Evolutionary conservation across 2,888 invertebrate species (phyloP).

Genomic region (Cepaea hortensis): DNA sequence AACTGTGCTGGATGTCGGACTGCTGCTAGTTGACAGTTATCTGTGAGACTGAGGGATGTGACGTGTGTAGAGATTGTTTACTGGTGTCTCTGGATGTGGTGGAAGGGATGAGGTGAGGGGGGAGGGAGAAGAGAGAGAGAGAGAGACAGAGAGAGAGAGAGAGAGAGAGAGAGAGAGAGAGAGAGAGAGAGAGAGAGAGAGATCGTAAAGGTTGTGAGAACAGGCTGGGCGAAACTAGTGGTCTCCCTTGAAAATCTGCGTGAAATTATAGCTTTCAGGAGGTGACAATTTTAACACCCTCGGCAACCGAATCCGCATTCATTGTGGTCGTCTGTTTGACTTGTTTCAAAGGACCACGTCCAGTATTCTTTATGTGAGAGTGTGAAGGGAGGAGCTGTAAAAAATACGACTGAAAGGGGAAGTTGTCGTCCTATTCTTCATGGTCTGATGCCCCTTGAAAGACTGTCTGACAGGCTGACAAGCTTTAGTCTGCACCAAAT

Average conservation of each 20-base stretch:
- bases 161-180: neutral
- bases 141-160: neutral
- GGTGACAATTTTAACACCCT: constrained; percentile 44
- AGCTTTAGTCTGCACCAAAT: neutral
- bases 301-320: constrained; percentile 41
- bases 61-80: too few species aligned
- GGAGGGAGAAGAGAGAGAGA: neutral
- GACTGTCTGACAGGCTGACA: constrained; percentile 12
- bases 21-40: neutral
- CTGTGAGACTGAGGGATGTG: neutral
- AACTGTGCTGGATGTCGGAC: too few species aligned
- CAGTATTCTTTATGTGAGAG: constrained; percentile 27
- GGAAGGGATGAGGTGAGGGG: neutral
- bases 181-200: neutral
- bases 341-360: constrained; percentile 35
- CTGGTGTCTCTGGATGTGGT: neutral
- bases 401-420: constrained; percentile 42
- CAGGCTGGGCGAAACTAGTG: neutral
- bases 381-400: constrained; percentile 39
- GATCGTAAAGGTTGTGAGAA: neutral
- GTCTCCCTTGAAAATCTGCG: constrained; percentile 15
- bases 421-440: constrained; percentile 34
- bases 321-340: constrained; percentile 39
- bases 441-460: constrained; percentile 20
- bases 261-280: constrained; percentile 39